These are phyloP conservation scores for Stegostoma tigrinum DNA, from an alignment of 2,113 vertebrate genomes.

Conservation along the genomic window DNA sequence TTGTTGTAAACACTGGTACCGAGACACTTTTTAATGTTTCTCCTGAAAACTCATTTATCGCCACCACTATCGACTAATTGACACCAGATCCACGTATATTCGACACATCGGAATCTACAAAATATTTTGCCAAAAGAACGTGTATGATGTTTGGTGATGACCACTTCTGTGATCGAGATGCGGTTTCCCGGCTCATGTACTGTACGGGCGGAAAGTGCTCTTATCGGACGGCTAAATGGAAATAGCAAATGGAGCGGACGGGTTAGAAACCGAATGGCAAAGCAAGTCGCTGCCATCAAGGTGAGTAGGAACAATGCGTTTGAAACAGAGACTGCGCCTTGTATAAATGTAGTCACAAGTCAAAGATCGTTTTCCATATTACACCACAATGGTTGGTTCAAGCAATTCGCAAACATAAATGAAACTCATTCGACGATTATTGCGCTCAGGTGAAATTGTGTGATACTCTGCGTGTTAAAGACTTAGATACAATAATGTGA, in stretches of 20 bases:
- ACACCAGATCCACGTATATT: not conserved
- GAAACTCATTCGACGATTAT: not conserved
- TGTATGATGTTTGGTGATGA: not conserved
- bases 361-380: not conserved
- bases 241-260: not conserved
- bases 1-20: not conserved
- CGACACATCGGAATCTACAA: not conserved
- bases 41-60: slow-evolving; percentile 17
- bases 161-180: not conserved
- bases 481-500: not conserved
- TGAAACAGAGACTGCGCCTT: not conserved
- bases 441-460: not conserved
- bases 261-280: not conserved
- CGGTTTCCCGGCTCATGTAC: not conserved
- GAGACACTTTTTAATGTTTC: not conserved
- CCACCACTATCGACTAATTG: not conserved
- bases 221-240: not conserved
- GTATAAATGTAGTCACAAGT: not conserved
- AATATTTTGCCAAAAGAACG: not conserved
- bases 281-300: not conserved
- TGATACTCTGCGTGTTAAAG: not conserved
- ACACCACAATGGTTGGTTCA: not conserved
- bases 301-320: not conserved
- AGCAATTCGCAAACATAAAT: not conserved
- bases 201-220: not conserved